Evolutionary conservation across 2,888 invertebrate species (phyloP), one percentile per base, ranked within the genome.

Genomic region (Palloptera scutellata): DNA sequence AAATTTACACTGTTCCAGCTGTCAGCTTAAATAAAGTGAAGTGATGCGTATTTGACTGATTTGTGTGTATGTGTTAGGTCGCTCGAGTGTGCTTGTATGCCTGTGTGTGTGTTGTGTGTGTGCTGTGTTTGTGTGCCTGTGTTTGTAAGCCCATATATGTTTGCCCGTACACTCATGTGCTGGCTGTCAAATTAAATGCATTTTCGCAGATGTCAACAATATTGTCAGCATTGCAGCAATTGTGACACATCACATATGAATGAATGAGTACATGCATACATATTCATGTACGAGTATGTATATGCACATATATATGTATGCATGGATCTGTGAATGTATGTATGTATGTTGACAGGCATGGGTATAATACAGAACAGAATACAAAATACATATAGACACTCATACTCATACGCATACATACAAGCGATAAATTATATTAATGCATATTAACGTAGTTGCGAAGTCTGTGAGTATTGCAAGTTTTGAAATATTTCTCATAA

Each of bases 151-250:
- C 30, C 30, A 30, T 30, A 30, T 30, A 6, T 30, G 6, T 30
- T 2, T 30, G 30, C 6, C 30, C 2, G 30, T 30, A 30, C 30
- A 6, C 30, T 30, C 30, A 30, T 30, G 30, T 30, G 30, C 30
- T 6, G 30, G 6, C 48, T 48, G 13, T 48, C 48, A 48, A 48
- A 48, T 48, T 4, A 48, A 48, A 8, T 48, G 48, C 48, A 48
- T 48, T 48, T 30, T 48, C 48, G 48, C 48, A 48, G 13, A 4
- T 48, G 48, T 48, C 48, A 48, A 48, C 48, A 48, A n/a, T 48
- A 48, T 48, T 48, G 48, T 30, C 48, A 48, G 13, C 15, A 11
- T 48, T 48, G 48, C 48, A 30, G 6, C 30, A 30, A 30, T 48
- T 48, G 48, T 48, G 13, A 15, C 48, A 48, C 15, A 48, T 48